Evolutionary conservation across 2,888 invertebrate species (phyloP).

Genomic region (Oscheius myriophilus): DNA sequence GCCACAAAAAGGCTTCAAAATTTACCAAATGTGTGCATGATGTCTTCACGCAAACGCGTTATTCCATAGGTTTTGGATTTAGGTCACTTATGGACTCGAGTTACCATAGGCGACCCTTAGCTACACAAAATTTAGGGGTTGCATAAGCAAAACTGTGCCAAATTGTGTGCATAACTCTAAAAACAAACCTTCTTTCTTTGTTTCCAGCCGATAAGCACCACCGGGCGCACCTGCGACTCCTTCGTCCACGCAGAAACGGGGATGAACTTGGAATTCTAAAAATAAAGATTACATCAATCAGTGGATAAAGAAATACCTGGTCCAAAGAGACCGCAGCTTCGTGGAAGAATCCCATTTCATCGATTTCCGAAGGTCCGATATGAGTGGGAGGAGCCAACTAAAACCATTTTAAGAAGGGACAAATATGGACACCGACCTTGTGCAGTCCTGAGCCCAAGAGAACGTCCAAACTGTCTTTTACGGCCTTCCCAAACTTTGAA

Average conservation of each 20-base stretch:
- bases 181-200: conserved; percentile 17
- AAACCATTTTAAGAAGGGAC: no score
- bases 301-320: not conserved
- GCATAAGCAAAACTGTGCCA: no score
- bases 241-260: conserved; percentile 8
- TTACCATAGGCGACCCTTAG: no score
- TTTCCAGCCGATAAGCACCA: conserved; percentile 19
- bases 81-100: no score
- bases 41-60: no score
- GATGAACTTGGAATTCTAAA: conserved; percentile 12
- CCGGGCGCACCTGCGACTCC: conserved; percentile 2
- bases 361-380: not conserved
- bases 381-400: not conserved
- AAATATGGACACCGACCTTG: no score
- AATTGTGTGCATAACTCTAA: no score
- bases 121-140: no score
- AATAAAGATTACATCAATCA: not conserved
- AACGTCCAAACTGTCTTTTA: not conserved
- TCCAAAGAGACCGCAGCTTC: conserved; percentile 10
- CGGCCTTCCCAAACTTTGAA: conserved; percentile 1
- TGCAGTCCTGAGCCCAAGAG: conserved; percentile 6
- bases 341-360: conserved; percentile 7
- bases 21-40: no score
- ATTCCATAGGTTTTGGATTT: no score
- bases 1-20: no score